A percentile compares a stretch with the other conserved stretches of the same genome.
These are phyloP conservation scores for Cynoglossus semilaevis DNA, from an alignment of 2,113 vertebrate genomes.

Conservation along the genomic window DNA sequence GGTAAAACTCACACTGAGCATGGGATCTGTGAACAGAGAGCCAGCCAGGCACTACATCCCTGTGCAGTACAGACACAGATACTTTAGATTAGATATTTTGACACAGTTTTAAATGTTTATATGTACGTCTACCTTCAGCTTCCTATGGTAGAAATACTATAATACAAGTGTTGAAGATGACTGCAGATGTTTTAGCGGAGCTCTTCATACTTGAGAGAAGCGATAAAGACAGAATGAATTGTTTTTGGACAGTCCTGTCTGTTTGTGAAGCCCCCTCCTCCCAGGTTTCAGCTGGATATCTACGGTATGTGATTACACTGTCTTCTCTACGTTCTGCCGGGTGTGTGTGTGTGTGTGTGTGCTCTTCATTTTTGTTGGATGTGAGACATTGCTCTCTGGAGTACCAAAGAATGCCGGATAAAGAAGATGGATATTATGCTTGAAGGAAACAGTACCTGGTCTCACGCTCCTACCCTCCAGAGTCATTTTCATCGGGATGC, in stretches of 20 bases:
- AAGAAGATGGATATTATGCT: conserved; percentile 49
- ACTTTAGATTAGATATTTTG: too few species aligned
- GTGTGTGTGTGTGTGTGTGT: conserved; percentile 7
- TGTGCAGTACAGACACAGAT: too few species aligned
- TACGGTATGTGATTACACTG: conserved; percentile 49
- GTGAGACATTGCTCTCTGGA: conserved; percentile 29
- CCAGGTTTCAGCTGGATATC: conserved; percentile 48
- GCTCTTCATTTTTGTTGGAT: conserved; percentile 53
- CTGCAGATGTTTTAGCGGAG: neutral
- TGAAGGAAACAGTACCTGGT: conserved; percentile 57
- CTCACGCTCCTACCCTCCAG: conserved; percentile 41
- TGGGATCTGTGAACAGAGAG: too few species aligned
- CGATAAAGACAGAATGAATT: conserved; percentile 17
- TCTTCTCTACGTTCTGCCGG: conserved; percentile 33
- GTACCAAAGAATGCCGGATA: conserved; percentile 35
- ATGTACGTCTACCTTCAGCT: neutral
- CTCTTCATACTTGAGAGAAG: neutral
- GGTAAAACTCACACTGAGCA: too few species aligned
- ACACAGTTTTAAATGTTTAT: too few species aligned
- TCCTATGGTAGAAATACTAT: neutral
- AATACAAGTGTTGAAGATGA: neutral
- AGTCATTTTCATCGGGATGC: conserved; percentile 35
- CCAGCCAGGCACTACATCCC: too few species aligned
- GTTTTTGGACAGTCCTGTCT: conserved; percentile 41
- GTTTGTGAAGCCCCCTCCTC: conserved; percentile 49